Base-by-base conservation (phyloP, 2,797 vertebrate genomes). In the Eulemur coronatus region DNA sequence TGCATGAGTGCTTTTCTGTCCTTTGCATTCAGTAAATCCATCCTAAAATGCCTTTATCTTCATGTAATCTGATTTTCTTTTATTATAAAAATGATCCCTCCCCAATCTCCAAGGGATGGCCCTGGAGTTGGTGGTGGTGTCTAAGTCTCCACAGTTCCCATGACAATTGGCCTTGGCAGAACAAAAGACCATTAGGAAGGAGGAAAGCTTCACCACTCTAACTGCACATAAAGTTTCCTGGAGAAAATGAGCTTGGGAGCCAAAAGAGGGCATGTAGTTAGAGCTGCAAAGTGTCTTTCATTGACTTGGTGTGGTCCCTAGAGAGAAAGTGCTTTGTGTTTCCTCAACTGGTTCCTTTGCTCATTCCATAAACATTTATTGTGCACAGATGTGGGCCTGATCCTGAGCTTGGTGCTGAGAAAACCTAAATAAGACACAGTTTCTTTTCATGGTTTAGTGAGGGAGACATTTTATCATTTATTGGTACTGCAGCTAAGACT, bases 1-100 rank as follows among this genome's bases (percentile, higher is more conserved):
- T 69, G 52, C 41, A 17, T 28, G 85, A 89, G 22, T 89, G 91
- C 48, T 84, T 95, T 86, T 87, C 91, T 59, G 76, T 95, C 61
- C 55, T 95, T 89, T 80, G 43, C 59, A 79, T 80, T 89, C 87
- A 81, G 61, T 72, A 94, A 97, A 87, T 85, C 93, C 43, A 24
- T 86, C 35, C 57, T 84, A 38, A 95, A 94, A 97, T 87, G 92
- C 86, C 93, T 93, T 92, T 89, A 86, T 93, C 94, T 93, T 93
- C 50, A 43, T 76, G 46, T 97, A 96, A 97, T 97, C 96, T 93
- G 86, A 94, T 87, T 97, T 94, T 52, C 82, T 84, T 73, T 8
- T 84, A 81, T 96, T 96, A 75, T 85, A 94, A 96, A 93, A 95
- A 85, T 22, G 72, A 73, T 93, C 28, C 11, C 41, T 93, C 84